phyloP scores from a whole-genome alignment of 2,888 invertebrate genomes.

The Standfussiana lucernea region DNA sequence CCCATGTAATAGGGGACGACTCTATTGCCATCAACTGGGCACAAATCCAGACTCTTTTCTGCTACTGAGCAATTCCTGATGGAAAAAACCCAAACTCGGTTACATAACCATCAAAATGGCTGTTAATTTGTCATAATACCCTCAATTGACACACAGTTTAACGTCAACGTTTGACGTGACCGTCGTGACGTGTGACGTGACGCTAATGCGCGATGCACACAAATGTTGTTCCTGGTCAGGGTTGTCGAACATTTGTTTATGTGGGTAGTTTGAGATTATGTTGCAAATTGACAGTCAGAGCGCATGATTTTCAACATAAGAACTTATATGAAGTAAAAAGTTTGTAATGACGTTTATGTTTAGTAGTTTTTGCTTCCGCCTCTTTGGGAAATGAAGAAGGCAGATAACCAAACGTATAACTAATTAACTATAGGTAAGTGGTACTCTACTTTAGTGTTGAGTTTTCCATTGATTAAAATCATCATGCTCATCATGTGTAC shows the following conservation, averaged over 20 bases:
- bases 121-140: conserved; percentile 31
- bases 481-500: background rate
- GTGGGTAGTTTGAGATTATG: background rate
- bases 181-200: conserved; percentile 11
- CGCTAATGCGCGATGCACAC: conserved; percentile 37
- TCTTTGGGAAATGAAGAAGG: background rate
- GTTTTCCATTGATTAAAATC: background rate
- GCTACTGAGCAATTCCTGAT: background rate
- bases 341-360: background rate
- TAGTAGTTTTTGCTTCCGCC: background rate
- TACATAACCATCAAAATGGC: background rate
- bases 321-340: background rate
- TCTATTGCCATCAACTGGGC: background rate
- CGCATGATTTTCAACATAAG: background rate
- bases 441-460: background rate
- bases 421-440: no score
- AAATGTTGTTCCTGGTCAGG: conserved; percentile 18
- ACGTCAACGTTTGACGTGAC: conserved; percentile 27
- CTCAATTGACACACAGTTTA: conserved; percentile 10
- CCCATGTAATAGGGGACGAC: background rate
- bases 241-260: conserved; percentile 13
- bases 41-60: background rate
- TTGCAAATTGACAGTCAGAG: background rate
- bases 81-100: background rate
- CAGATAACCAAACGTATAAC: background rate